Conservation (phyloP, 2,113 vertebrate species). For the Heliornis fulica region DNA sequence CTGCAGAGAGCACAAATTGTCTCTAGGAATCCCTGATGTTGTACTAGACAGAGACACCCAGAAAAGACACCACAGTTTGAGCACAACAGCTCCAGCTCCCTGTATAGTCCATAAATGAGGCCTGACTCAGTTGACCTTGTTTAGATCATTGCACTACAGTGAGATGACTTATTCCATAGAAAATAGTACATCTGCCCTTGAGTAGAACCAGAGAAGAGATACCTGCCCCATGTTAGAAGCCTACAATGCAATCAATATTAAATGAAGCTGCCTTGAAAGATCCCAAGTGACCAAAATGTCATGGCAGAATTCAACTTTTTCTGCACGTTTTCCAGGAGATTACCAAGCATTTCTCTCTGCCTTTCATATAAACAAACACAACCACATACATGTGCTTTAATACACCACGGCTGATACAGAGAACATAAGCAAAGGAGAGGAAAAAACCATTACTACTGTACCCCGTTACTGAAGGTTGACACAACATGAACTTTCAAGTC, state of each 20-base stretch:
- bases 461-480: neutral
- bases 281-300: neutral
- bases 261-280: neutral
- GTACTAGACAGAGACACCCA: neutral
- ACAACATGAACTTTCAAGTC: neutral
- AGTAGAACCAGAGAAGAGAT: neutral
- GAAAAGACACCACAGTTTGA: neutral
- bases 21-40: rapidly evolving
- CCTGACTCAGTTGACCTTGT: neutral
- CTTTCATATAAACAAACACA: neutral
- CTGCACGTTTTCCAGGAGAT: neutral
- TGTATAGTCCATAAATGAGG: neutral
- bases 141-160: neutral
- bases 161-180: neutral
- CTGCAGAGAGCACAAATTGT: neutral
- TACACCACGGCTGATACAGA: neutral
- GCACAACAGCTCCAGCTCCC: neutral
- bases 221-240: neutral
- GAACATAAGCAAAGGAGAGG: neutral
- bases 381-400: neutral
- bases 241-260: rapidly evolving
- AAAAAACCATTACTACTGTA: neutral
- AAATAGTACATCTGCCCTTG: neutral
- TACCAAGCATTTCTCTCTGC: neutral
- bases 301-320: neutral